phyloP scores from a whole-genome alignment of 2,888 invertebrate genomes.

The Pseudoips prasinana region DNA sequence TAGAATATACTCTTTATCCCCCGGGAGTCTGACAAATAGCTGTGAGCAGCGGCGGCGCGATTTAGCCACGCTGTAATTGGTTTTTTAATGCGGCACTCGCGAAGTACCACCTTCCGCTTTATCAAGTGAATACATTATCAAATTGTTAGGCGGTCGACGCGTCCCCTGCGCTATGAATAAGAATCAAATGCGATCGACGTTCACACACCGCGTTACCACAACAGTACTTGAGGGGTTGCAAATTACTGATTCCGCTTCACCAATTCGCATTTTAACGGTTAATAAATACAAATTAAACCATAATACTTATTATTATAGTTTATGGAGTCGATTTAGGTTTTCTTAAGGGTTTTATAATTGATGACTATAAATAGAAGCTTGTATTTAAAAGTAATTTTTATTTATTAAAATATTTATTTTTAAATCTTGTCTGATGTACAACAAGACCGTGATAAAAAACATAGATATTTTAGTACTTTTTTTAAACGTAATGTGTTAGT shows the following conservation, averaged over 20 bases:
- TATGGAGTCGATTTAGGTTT: constrained; percentile 9
- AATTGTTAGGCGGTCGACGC: constrained; percentile 73
- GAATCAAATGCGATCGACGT: constrained; percentile 72
- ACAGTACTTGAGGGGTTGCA: constrained; percentile 61
- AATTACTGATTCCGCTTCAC: constrained; percentile 67
- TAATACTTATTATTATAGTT: constrained; percentile 52
- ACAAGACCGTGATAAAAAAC: no score
- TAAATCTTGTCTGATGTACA: no score
- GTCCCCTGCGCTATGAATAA: constrained; percentile 71
- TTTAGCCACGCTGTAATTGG: constrained; percentile 81
- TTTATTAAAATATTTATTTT: no score
- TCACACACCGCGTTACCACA: constrained; percentile 44
- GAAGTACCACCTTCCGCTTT: constrained; percentile 79
- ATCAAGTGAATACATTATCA: constrained; percentile 82
- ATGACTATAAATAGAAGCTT: no score
- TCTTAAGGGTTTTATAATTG: no score
- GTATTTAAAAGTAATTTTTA: no score
- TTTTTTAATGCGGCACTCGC: constrained; percentile 79
- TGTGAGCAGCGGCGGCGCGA: constrained; percentile 63
- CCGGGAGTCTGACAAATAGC: constrained; percentile 79
- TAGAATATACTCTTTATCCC: constrained; percentile 78
- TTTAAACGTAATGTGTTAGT: no score
- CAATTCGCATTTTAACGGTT: constrained; percentile 65
- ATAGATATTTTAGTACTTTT: no score
- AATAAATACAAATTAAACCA: constrained; percentile 68